Conservation (phyloP, 2,888 invertebrate genomes). For the Spilarctia lutea region DNA sequence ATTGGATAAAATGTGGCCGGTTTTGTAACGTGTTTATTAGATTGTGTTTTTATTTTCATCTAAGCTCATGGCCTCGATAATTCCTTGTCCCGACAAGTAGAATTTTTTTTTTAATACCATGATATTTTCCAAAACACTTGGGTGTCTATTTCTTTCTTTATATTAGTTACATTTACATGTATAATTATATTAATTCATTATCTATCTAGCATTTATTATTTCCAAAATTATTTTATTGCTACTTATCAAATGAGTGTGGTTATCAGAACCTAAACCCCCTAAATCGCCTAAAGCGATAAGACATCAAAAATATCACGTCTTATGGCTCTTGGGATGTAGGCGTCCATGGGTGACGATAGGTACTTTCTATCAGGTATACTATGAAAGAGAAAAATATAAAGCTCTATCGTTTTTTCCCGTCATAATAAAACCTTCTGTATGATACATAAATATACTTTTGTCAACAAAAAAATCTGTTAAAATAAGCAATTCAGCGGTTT, state of each 20-base stretch:
- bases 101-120: not conserved
- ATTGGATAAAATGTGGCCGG: not conserved
- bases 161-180: too few relatives aligned
- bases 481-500: constrained; percentile 5
- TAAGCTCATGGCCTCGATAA: not conserved
- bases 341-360: not conserved
- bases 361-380: not conserved
- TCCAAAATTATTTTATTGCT: too few relatives aligned
- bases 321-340: not conserved
- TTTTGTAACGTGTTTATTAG: not conserved
- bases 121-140: not conserved
- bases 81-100: not conserved
- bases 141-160: too few relatives aligned
- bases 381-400: not conserved
- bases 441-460: not conserved
- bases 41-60: not conserved
- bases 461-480: constrained; percentile 3
- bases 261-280: too few relatives aligned
- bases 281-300: too few relatives aligned
- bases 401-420: not conserved
- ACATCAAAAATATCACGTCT: not conserved
- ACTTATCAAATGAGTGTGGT: too few relatives aligned
- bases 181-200: too few relatives aligned
- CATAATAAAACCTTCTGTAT: not conserved
- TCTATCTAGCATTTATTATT: too few relatives aligned